Percentiles rank a stretch among this genome's conserved stretches.
phyloP scores from a whole-genome alignment of 2,113 vertebrate genomes.

The Mastomys natalensis region DNA sequence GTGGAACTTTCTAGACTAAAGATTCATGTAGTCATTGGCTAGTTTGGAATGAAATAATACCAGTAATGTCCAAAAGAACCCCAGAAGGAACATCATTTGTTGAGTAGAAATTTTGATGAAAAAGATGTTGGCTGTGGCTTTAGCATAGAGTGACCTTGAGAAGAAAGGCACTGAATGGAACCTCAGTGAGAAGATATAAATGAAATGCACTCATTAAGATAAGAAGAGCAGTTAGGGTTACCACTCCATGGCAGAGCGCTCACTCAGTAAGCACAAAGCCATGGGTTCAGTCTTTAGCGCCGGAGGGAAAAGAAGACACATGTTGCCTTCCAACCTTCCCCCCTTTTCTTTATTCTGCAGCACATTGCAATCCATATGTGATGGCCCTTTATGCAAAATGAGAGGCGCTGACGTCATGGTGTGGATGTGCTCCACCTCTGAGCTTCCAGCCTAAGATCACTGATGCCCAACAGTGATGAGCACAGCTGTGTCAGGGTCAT shows the following conservation, averaged over 20 bases:
- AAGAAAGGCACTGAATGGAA: background rate
- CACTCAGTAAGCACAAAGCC: background rate
- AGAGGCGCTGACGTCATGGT: background rate
- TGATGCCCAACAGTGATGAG: background rate
- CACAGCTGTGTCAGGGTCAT: background rate
- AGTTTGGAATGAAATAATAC: background rate
- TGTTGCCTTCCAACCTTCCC: no score
- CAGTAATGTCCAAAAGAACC: background rate
- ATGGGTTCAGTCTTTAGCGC: background rate
- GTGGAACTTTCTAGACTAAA: background rate
- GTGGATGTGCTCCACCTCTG: no score
- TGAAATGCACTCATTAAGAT: background rate
- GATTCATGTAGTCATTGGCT: background rate
- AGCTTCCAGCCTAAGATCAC: accelerated
- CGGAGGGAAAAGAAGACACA: background rate
- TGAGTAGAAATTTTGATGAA: background rate
- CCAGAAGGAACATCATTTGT: background rate
- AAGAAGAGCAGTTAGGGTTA: background rate
- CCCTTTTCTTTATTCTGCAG: background rate
- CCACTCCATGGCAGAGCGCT: background rate
- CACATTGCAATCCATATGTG: background rate
- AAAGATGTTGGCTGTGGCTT: background rate
- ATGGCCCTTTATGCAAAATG: no score
- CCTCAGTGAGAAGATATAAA: background rate
- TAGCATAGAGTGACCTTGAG: background rate